Evolutionary conservation across 2,888 invertebrate species (phyloP), one percentile per base, ranked within the genome.

Genomic region (Papilio elwesi): DNA sequence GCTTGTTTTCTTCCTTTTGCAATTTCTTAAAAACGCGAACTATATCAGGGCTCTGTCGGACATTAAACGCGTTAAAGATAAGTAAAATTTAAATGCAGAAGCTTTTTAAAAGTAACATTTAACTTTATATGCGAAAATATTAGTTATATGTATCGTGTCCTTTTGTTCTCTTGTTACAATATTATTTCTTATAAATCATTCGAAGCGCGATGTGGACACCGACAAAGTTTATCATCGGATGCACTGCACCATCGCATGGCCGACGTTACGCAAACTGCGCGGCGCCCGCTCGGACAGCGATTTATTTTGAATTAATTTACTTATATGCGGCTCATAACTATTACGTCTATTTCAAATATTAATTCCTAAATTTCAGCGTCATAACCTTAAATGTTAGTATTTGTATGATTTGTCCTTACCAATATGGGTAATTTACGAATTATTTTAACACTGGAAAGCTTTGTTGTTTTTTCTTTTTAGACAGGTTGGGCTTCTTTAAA

Each of bases 161-260:
- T 57, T 55, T 47, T 55, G 53, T 62, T 26, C 8, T 57, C 63
- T 68, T 67, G 10, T 49, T 71, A 63, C 26, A 62, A 66, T 57
- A 26, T 66, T 66, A 65, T 64, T 71, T 72, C 53, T 74, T 59
- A 71, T 62, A 79, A 77, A 62, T 43, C 3, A 43, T 62, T 43
- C 43, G 38, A 15, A 43, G 59, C 78, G 78, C 80, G 82, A 78
- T 82, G 76, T 79, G 79, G 82, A 81, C 86, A 89, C 91, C 93
- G 92, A 92, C 93, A 93, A 93, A 92, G 88, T 92, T 93, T 93
- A 93, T 93, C 92, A 85, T 80, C 93, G 92, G 92, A 93, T 92
- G 92, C 89, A 86, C 84, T 79, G 83, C 83, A 89, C 26, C 26
- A 4, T 26, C 26, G 26, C 43, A 43, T 9, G 43, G 9, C 85